phyloP scores from a whole-genome alignment of 2,888 invertebrate species.

The Camptogramma bilineatum region DNA sequence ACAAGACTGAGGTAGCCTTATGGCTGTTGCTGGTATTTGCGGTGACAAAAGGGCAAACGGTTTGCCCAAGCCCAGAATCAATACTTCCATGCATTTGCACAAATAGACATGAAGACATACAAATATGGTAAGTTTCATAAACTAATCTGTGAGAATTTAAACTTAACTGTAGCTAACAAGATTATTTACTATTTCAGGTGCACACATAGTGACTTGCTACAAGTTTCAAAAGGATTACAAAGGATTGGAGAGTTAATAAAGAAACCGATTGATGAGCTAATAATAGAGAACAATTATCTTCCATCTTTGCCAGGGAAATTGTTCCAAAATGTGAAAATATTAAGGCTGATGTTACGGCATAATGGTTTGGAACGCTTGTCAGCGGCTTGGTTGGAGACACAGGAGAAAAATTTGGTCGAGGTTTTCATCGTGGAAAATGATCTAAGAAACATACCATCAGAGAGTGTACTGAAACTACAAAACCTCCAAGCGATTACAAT shows the following conservation, averaged over 20 bases:
- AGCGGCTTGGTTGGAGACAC: slow-evolving; percentile 91
- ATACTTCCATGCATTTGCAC: slow-evolving; percentile 94
- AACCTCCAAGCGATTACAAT: slow-evolving; percentile 93
- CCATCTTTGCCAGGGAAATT: slow-evolving; percentile 93
- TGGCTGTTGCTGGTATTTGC: slow-evolving; percentile 63
- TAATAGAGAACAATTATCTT: slow-evolving; percentile 94
- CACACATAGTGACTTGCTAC: slow-evolving; percentile 94
- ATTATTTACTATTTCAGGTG: slow-evolving; percentile 87
- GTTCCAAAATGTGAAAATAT: slow-evolving; percentile 90
- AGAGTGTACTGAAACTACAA: slow-evolving; percentile 90
- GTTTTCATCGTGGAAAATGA: slow-evolving; percentile 94
- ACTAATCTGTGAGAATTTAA: neutral
- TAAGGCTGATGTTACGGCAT: slow-evolving; percentile 92
- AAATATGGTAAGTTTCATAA: slow-evolving; percentile 89
- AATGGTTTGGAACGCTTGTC: slow-evolving; percentile 93
- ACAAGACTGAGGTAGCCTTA: slow-evolving; percentile 63
- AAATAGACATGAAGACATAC: slow-evolving; percentile 90
- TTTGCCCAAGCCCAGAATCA: slow-evolving; percentile 91
- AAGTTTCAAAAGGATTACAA: slow-evolving; percentile 90
- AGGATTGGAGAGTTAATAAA: slow-evolving; percentile 88
- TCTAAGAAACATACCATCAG: slow-evolving; percentile 91
- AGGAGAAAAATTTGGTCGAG: slow-evolving; percentile 92
- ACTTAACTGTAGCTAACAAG: slow-evolving; percentile 2
- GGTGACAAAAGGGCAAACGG: slow-evolving; percentile 55
- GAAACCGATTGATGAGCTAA: slow-evolving; percentile 92